Evolutionary conservation across 2,113 vertebrate genomes (phyloP), one percentile per base, ranked within the genome.

Genomic region (Poecile atricapillus): DNA sequence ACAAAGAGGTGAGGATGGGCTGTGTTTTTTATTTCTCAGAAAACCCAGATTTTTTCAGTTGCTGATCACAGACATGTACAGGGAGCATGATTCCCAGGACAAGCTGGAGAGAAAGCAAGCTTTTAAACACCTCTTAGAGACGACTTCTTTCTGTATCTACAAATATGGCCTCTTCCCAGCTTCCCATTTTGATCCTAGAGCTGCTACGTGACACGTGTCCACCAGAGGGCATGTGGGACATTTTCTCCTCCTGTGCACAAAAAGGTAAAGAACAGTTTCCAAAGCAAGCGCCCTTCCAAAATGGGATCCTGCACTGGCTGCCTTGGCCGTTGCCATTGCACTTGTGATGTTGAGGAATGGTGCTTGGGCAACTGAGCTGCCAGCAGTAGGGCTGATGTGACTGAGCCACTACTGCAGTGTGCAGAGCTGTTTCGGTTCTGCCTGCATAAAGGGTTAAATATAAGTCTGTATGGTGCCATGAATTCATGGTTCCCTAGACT

Each of bases 221-320:
- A 96, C 96, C 96, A 97, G 97, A 97, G 97, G 97, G 97, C 97
- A 94, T 62, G 81, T 96, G 65, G 97, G 94, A 91, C 78, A 93
- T 71, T 93, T 79, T 74, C 68, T 70, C 92, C 56, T 94, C 63
- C 69, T 16, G 20, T 44, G 50, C 76, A n/a, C 71, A 69, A n/a
- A 86, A 46, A 41, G 22, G 44, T 35, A 27, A 37, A 30, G 74
- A 67, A 55, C 53, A 3, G 17, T 79, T 94, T 88, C 77, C 60
- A 74, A 71, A 74, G 75, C 44, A 56, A 74, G 49, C 8, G 24
- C 56, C 60, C 90, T 91, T 84, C 87, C 81, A 55, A 64, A 79
- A 70, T 83, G 49, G 50, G 78, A 41, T 65, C 67, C 22, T 79
- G 62, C 33, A 8, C 47, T 78, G 77, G 21, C 49, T 79, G n/a